These are phyloP conservation scores for Sinocyclocheilus grahami DNA, from an alignment of 2,113 vertebrate genomes.

Conservation along the genomic window DNA sequence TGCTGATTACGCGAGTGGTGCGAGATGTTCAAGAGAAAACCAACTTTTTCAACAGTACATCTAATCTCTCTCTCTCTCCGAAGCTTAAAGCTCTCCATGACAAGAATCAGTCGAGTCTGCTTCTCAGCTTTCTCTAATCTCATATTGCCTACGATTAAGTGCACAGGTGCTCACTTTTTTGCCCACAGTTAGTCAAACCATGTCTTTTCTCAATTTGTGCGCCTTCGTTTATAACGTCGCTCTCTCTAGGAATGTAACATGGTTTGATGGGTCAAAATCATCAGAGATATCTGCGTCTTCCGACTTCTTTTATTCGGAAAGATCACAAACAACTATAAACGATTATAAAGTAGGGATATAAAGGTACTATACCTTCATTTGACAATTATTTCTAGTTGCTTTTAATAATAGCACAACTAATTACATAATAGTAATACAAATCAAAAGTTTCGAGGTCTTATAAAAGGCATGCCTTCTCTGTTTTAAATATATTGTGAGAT, in stretches of 20 bases:
- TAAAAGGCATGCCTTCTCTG: conserved; percentile 59
- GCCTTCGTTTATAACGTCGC: background rate
- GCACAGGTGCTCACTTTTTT: conserved; percentile 30
- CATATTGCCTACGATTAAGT: conserved; percentile 20
- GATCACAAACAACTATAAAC: background rate
- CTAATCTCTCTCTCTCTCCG: conserved; percentile 52
- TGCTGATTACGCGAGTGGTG: conserved; percentile 54
- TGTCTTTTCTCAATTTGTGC: background rate
- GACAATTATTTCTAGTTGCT: conserved; percentile 22
- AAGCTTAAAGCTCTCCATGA: conserved; percentile 18
- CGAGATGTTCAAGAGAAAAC: conserved; percentile 67
- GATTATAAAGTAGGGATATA: background rate
- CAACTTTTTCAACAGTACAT: conserved; percentile 56
- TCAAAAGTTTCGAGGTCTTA: conserved; percentile 44
- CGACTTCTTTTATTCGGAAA: background rate
- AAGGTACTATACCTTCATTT: conserved; percentile 30
- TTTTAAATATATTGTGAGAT: conserved; percentile 46
- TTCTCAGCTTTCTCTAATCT: conserved; percentile 39
- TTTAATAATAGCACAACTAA: conserved; percentile 38
- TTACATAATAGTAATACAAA: conserved; percentile 35
- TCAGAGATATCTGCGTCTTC: background rate
- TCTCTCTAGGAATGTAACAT: conserved; percentile 7
- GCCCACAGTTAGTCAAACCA: conserved; percentile 12
- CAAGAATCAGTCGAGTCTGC: background rate
- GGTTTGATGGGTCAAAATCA: background rate